These are phyloP conservation scores for Diabrotica balteata DNA, from an alignment of 2,888 invertebrate species.

Conservation along the genomic window DNA sequence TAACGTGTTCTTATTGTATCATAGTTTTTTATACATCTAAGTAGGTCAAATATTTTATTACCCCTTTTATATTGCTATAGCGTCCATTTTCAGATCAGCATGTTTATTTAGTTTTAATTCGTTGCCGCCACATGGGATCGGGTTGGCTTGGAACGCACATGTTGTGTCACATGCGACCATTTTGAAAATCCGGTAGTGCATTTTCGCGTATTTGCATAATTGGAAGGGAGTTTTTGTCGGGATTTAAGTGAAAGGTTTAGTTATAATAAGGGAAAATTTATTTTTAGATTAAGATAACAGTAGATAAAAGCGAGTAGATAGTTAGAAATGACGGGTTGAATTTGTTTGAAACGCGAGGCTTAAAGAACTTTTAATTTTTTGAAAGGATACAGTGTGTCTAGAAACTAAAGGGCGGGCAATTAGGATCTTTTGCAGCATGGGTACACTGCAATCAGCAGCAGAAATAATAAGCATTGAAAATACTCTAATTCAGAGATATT, in stretches of 20 bases:
- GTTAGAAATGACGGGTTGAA: too few relatives aligned
- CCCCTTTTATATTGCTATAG: slow-evolving; percentile 20
- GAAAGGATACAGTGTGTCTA: too few relatives aligned
- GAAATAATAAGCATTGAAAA: too few relatives aligned
- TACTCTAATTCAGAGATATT: too few relatives aligned
- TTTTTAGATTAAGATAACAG: neutral
- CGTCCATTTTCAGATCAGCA: slow-evolving; percentile 28
- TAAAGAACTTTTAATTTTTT: too few relatives aligned
- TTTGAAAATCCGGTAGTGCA: slow-evolving; percentile 33
- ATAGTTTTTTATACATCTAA: too few relatives aligned
- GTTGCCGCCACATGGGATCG: slow-evolving; percentile 32
- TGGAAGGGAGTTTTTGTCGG: slow-evolving; percentile 20
- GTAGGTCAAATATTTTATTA: slow-evolving; percentile 5
- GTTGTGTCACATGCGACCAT: slow-evolving; percentile 40
- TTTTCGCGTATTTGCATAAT: slow-evolving; percentile 27
- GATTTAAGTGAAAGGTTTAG: slow-evolving; percentile 12
- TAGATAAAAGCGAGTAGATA: too few relatives aligned
- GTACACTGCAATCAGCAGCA: too few relatives aligned
- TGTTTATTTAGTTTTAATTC: slow-evolving; percentile 48
- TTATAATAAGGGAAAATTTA: slow-evolving; percentile 13
- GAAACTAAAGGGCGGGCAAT: too few relatives aligned
- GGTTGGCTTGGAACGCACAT: slow-evolving; percentile 33
- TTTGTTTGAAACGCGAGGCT: too few relatives aligned
- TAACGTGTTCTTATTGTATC: too few relatives aligned
- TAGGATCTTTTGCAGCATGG: too few relatives aligned